Conservation (phyloP, 2,797 vertebrate genomes). For the Artibeus jamaicensis region DNA sequence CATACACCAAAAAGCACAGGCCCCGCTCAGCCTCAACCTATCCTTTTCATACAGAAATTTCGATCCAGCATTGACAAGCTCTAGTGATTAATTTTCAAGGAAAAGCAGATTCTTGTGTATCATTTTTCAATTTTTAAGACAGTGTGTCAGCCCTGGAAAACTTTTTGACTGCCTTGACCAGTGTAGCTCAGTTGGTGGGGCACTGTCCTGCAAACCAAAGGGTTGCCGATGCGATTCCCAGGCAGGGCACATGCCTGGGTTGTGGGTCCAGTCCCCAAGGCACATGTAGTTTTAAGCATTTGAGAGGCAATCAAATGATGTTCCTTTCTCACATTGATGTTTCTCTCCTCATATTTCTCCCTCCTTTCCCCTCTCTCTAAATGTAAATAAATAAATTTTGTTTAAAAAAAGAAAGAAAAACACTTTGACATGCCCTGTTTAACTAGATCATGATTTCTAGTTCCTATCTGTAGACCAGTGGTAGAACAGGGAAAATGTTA, state of each 20-base stretch:
- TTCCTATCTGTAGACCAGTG: background rate
- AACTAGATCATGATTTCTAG: background rate
- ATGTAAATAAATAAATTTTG: background rate
- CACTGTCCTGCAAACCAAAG: background rate
- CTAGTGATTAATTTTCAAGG: background rate
- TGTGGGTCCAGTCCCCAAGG: background rate
- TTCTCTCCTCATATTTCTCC: background rate
- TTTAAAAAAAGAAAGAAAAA: background rate
- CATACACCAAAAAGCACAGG: background rate
- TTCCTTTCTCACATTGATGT: background rate
- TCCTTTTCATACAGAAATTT: background rate
- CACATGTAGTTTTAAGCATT: background rate
- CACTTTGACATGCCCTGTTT: background rate
- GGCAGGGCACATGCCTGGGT: background rate
- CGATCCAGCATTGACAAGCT: background rate
- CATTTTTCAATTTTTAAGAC: background rate
- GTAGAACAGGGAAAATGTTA: background rate
- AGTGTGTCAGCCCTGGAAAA: background rate
- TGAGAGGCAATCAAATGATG: background rate
- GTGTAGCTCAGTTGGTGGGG: background rate
- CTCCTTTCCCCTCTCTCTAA: background rate
- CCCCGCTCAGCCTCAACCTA: background rate
- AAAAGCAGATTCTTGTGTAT: background rate
- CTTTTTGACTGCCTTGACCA: background rate
- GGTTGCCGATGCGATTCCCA: background rate